A percentile compares a stretch with the other conserved stretches of the same genome.
Conservation (phyloP, 2,113 vertebrate genomes). For the Mesembrinibis cayennensis region DNA sequence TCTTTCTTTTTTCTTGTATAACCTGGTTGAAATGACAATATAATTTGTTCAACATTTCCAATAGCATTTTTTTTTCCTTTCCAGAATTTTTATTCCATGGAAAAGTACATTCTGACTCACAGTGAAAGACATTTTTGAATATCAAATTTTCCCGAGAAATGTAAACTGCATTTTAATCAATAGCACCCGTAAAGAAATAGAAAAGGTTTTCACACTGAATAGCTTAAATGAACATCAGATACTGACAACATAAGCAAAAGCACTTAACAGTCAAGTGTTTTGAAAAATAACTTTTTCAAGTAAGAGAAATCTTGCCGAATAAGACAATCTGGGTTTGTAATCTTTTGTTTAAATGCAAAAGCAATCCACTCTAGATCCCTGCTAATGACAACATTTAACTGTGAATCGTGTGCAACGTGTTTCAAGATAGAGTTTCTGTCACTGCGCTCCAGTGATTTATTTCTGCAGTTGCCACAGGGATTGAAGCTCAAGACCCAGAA, state of each 20-base stretch:
- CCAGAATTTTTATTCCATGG: conserved; percentile 59
- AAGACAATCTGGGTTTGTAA: background rate
- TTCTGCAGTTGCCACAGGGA: background rate
- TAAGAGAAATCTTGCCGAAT: background rate
- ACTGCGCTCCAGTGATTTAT: background rate
- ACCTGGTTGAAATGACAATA: conserved; percentile 46
- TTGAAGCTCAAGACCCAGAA: background rate
- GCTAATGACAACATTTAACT: background rate
- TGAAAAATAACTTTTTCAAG: background rate
- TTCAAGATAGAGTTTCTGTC: background rate
- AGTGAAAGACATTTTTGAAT: conserved; percentile 39
- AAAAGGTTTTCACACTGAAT: background rate
- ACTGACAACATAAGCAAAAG: background rate
- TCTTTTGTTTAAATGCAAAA: background rate
- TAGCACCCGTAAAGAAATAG: conserved; percentile 13
- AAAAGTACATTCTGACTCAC: conserved; percentile 66
- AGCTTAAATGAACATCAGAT: background rate
- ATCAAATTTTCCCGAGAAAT: conserved; percentile 42
- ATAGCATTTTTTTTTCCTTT: background rate
- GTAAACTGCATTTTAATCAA: conserved; percentile 49
- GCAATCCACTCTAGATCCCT: background rate
- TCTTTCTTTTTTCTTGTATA: conserved; percentile 15
- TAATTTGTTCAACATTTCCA: conserved; percentile 56
- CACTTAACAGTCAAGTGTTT: background rate
- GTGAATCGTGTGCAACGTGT: background rate